Percentiles rank a stretch among this genome's conserved stretches.
Conservation (phyloP, 2,113 vertebrate species). For the Pachycephala philippinensis region DNA sequence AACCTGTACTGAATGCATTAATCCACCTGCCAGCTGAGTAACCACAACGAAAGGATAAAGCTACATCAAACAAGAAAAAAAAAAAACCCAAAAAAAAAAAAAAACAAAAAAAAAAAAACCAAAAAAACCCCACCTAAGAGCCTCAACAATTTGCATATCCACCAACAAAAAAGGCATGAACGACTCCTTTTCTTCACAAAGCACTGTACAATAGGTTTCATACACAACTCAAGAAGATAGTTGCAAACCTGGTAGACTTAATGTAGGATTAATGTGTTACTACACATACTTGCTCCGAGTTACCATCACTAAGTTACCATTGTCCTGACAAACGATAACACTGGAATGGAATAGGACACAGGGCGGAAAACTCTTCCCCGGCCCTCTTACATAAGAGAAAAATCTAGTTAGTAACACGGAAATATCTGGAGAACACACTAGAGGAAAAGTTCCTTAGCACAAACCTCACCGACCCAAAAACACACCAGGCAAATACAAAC, state of each 20-base stretch:
- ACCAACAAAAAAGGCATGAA: neutral
- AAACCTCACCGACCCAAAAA: rapidly evolving
- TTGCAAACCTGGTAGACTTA: neutral
- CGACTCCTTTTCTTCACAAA: neutral
- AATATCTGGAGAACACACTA: neutral
- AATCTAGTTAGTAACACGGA: rapidly evolving
- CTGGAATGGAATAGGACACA: rapidly evolving
- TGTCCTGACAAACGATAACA: neutral
- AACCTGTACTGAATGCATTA: too few relatives aligned
- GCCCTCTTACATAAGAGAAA: neutral
- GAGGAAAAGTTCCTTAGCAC: neutral
- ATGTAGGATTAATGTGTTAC: neutral
- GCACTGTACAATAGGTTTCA: neutral
- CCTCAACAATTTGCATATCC: neutral
- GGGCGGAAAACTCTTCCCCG: neutral
- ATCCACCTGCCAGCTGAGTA: neutral
- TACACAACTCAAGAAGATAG: neutral
- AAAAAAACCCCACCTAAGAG: neutral
- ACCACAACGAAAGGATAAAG: neutral
- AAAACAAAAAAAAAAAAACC: neutral
- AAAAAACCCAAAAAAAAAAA: neutral
- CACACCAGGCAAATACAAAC: neutral
- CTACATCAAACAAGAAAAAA: neutral
- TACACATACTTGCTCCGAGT: neutral
- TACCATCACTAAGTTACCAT: neutral